Conservation (phyloP, 2,888 invertebrate species). For the Lasioglossum vierecki region DNA sequence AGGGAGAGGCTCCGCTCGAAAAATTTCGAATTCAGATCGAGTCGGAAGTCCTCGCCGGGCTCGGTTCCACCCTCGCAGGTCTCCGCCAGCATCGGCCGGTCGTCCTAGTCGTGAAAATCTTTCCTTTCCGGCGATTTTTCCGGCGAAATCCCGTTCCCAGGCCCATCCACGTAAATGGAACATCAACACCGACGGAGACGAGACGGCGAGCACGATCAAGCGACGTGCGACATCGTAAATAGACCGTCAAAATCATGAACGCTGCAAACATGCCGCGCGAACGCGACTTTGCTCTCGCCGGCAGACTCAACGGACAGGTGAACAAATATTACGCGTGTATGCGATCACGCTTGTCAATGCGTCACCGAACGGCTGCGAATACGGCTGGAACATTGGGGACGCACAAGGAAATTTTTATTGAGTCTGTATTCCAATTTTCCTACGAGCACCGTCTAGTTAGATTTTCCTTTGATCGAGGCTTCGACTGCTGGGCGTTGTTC, state of each 20-base stretch:
- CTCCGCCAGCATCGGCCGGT: neutral
- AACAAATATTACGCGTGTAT: conserved; percentile 45
- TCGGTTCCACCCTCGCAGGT: neutral
- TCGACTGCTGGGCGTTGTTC: neutral
- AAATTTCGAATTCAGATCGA: conserved; percentile 64
- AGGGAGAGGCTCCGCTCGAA: conserved; percentile 8
- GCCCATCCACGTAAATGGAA: neutral
- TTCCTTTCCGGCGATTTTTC: neutral
- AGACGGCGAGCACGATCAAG: conserved; percentile 12
- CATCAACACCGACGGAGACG: neutral
- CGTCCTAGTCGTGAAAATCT: neutral
- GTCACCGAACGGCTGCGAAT: neutral
- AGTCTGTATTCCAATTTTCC: conserved; percentile 12
- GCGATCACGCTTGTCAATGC: conserved; percentile 34
- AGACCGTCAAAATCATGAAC: conserved; percentile 49
- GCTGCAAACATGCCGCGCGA: conserved; percentile 20
- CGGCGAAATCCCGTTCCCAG: neutral
- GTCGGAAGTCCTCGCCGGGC: neutral
- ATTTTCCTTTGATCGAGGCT: neutral
- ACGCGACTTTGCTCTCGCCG: neutral
- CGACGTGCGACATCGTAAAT: conserved; percentile 33
- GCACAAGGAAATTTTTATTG: neutral
- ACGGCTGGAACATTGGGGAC: neutral
- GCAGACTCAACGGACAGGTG: conserved; percentile 39
- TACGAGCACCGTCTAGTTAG: neutral